phyloP scores from a whole-genome alignment of 2,113 vertebrate genomes.

The Monarcha castaneiventris region DNA sequence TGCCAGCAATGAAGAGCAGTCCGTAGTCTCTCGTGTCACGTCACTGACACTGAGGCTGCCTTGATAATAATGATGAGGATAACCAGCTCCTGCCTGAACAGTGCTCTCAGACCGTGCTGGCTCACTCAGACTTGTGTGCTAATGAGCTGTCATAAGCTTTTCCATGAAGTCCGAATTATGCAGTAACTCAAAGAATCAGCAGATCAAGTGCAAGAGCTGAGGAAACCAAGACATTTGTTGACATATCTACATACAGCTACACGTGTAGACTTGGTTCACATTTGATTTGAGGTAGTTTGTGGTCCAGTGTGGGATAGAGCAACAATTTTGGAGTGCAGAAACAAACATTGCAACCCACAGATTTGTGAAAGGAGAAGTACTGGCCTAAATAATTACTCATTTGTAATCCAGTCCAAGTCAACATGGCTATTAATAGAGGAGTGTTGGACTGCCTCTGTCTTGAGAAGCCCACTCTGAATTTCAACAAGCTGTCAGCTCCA shows the following conservation, averaged over 20 bases:
- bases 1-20: neutral
- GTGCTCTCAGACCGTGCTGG: neutral
- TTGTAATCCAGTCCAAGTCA: neutral
- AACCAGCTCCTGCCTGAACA: neutral
- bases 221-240: neutral
- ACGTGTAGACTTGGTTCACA: neutral
- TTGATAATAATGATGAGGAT: neutral
- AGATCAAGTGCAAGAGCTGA: neutral
- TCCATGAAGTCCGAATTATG: neutral
- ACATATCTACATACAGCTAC: neutral
- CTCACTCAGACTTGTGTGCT: neutral
- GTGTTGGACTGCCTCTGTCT: neutral
- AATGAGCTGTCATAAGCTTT: neutral
- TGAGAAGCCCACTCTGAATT: conserved; percentile 1
- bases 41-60: neutral
- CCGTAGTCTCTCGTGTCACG: neutral
- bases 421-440: neutral
- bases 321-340: neutral
- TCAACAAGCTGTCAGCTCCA: neutral
- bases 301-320: neutral
- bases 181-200: neutral
- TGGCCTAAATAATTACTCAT: neutral
- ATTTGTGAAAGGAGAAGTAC: neutral
- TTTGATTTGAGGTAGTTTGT: neutral
- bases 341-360: neutral